These are phyloP conservation scores for Psittacula cyanocephala DNA, from an alignment of 2,113 vertebrate species.

Conservation along the genomic window DNA sequence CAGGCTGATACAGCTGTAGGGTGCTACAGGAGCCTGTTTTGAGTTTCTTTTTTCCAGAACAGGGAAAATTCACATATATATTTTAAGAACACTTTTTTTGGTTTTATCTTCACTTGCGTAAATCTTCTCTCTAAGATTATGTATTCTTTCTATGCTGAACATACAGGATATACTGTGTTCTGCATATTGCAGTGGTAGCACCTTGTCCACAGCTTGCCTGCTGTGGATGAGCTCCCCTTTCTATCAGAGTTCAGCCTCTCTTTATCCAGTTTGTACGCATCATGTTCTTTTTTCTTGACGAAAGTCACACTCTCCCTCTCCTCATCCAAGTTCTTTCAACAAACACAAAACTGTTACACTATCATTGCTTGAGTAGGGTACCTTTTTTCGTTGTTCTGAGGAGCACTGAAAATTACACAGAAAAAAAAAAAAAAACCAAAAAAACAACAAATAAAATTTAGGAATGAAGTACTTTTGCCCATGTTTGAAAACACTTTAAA, in stretches of 20 bases:
- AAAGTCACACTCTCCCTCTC: background rate
- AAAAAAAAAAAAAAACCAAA: background rate
- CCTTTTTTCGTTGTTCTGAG: background rate
- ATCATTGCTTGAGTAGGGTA: background rate
- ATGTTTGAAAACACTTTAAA: background rate
- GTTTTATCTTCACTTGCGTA: background rate
- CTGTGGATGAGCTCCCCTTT: background rate
- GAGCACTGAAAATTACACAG: background rate
- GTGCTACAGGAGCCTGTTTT: background rate
- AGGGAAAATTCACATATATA: background rate
- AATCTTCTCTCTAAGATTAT: background rate
- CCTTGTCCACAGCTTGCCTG: background rate
- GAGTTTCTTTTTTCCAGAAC: background rate
- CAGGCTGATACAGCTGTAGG: background rate
- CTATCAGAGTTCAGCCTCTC: background rate
- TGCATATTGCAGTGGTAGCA: background rate
- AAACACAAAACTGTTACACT: background rate
- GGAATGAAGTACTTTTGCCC: background rate
- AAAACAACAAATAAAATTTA: background rate
- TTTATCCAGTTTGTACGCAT: background rate
- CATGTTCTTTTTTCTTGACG: background rate
- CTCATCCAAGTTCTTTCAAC: background rate
- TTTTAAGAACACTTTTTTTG: background rate
- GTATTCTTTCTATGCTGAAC: background rate
- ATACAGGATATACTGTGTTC: background rate